phyloP scores from a whole-genome alignment of 1,140 invertebrate species.

The Drosophila nigrodunni region DNA sequence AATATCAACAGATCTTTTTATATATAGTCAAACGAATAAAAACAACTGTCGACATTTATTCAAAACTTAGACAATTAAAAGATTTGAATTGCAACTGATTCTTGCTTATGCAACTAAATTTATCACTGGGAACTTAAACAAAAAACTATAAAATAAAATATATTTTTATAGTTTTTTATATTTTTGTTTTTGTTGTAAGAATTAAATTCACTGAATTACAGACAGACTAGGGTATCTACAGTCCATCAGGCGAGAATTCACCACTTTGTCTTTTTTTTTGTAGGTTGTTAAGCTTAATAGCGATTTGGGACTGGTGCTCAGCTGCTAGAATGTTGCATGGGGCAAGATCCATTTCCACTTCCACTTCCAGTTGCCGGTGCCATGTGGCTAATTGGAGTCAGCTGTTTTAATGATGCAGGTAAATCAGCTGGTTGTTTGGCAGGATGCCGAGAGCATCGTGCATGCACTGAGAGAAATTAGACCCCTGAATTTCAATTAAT shows the following conservation, averaged over 20 bases:
- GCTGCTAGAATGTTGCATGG: slow-evolving; percentile 28
- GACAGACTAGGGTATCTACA: too few relatives aligned
- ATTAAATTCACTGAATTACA: too few relatives aligned
- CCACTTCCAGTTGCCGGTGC: slow-evolving; percentile 43
- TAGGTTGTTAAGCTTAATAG: slow-evolving; percentile 61
- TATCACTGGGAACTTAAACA: neutral
- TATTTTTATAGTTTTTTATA: too few relatives aligned
- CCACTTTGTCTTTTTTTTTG: slow-evolving; percentile 9
- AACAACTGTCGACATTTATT: slow-evolving; percentile 1
- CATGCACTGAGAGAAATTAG: slow-evolving; percentile 59
- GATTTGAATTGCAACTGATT: neutral
- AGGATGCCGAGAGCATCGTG: slow-evolving; percentile 25
- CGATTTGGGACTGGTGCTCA: slow-evolving; percentile 31
- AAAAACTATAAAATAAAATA: too few relatives aligned
- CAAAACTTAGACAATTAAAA: slow-evolving; percentile 8
- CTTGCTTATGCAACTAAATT: neutral
- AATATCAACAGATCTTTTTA: slow-evolving; percentile 59
- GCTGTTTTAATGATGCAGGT: slow-evolving; percentile 65
- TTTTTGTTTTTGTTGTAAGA: too few relatives aligned
- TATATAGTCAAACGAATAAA: slow-evolving; percentile 36
- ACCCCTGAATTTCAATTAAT: neutral
- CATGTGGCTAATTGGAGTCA: slow-evolving; percentile 81
- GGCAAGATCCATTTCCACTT: slow-evolving; percentile 18
- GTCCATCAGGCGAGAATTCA: neutral
- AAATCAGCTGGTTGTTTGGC: slow-evolving; percentile 75